These are phyloP conservation scores for Agonopterix alstromeriana DNA, from an alignment of 2,888 invertebrate species.

Conservation along the genomic window DNA sequence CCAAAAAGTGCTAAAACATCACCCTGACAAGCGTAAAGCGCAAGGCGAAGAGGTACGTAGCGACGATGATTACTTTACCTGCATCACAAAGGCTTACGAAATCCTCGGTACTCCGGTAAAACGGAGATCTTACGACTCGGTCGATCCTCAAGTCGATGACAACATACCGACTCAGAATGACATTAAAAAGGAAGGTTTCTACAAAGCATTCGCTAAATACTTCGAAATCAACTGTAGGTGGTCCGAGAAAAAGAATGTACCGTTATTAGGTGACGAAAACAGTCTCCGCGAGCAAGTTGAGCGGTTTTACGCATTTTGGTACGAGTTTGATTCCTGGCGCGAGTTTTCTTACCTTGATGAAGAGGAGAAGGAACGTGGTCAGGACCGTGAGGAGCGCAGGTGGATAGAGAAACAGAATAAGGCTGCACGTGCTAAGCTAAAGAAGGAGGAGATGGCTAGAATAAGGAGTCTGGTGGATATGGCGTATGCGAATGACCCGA, in stretches of 20 bases:
- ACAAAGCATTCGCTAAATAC: slow-evolving; percentile 78
- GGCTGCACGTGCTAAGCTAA: slow-evolving; percentile 91
- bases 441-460: slow-evolving; percentile 97
- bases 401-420: slow-evolving; percentile 99
- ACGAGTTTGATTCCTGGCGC: slow-evolving; percentile 98
- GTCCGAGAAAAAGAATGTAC: slow-evolving; percentile 93
- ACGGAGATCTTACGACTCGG: slow-evolving; percentile 95
- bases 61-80: slow-evolving; percentile 98
- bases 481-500: slow-evolving; percentile 95
- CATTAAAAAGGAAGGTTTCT: slow-evolving; percentile 87
- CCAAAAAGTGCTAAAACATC: slow-evolving; percentile 87
- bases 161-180: slow-evolving; percentile 85
- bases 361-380: slow-evolving; percentile 98
- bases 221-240: slow-evolving; percentile 91
- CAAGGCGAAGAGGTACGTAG: slow-evolving; percentile 90
- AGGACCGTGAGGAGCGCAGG: slow-evolving; percentile 95
- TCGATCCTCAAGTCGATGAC: slow-evolving; percentile 97
- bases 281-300: slow-evolving; percentile 91
- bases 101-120: slow-evolving; percentile 87
- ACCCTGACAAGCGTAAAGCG: slow-evolving; percentile 98
- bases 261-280: slow-evolving; percentile 86
- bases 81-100: slow-evolving; percentile 98
- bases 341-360: slow-evolving; percentile 99
- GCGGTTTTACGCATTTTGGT: slow-evolving; percentile 98
- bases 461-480: slow-evolving; percentile 94